Evolutionary conservation across 2,888 invertebrate species (phyloP).

Genomic region (Troilus luridus): DNA sequence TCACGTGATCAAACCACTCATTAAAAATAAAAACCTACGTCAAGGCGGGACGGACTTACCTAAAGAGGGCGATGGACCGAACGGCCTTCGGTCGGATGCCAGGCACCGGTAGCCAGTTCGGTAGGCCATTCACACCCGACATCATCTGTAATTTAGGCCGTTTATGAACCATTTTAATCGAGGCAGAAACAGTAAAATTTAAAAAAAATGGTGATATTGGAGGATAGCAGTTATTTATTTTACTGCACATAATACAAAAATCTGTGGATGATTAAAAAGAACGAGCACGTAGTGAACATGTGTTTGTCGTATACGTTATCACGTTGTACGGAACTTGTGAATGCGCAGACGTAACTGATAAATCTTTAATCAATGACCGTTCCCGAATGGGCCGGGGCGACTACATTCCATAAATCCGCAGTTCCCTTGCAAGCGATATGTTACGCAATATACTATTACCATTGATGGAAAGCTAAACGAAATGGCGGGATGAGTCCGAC

Average conservation of each 20-base stretch:
- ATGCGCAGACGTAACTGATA: constrained; percentile 32
- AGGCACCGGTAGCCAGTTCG: not conserved
- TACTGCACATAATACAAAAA: not conserved
- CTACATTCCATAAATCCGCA: not conserved
- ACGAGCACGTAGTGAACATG: not conserved
- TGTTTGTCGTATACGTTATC: constrained; percentile 5
- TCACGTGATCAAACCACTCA: not conserved
- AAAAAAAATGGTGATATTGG: not conserved
- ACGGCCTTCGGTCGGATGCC: constrained; percentile 36
- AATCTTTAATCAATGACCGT: constrained; percentile 35
- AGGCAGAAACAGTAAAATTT: not conserved
- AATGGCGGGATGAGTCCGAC: not conserved
- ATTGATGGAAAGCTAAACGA: not conserved
- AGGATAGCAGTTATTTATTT: not conserved
- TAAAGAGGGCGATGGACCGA: not conserved
- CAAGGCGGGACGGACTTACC: not conserved
- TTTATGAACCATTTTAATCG: not conserved
- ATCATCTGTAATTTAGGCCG: not conserved
- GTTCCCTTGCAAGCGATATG: not conserved
- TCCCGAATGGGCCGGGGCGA: not conserved
- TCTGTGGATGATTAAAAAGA: not conserved
- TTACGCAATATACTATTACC: not conserved
- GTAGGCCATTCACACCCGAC: constrained; percentile 15
- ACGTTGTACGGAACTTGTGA: not conserved
- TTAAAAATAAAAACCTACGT: not conserved